Evolutionary conservation across 2,888 invertebrate genomes (phyloP).

Genomic region (Plagodis dolabraria): DNA sequence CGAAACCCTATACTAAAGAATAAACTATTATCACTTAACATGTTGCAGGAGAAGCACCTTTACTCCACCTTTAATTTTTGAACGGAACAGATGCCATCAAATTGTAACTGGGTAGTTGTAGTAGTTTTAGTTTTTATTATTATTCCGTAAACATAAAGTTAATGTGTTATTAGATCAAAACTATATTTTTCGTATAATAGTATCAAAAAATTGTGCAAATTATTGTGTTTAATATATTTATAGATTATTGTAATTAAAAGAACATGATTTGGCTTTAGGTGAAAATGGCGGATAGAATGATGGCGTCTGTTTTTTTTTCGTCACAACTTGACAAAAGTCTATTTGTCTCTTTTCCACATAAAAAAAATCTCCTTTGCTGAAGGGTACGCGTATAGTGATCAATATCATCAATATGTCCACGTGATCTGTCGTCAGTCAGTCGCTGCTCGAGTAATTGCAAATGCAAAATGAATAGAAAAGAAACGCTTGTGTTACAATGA

Average conservation of each 20-base stretch:
- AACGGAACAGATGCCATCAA: neutral
- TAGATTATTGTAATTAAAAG: constrained; percentile 15
- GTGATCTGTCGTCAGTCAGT: constrained; percentile 71
- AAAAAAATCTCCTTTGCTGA: constrained; percentile 39
- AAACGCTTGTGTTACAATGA: constrained; percentile 77
- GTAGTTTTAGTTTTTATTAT: neutral
- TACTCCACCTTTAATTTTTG: neutral
- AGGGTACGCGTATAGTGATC: constrained; percentile 53
- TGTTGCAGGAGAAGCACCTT: too few species aligned
- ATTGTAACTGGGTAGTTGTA: neutral
- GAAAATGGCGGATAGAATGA: constrained; percentile 79
- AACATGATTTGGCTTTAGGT: constrained; percentile 32
- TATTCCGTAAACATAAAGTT: too few species aligned
- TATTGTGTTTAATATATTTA: too few species aligned
- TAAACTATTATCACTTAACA: too few species aligned
- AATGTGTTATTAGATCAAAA: neutral
- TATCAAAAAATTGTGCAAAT: too few species aligned
- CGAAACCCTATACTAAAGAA: too few species aligned
- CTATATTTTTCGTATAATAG: neutral
- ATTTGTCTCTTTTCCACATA: constrained; percentile 61
- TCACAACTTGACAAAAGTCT: constrained; percentile 38
- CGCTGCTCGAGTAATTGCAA: constrained; percentile 69
- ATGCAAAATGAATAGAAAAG: constrained; percentile 77
- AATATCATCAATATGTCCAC: constrained; percentile 82
- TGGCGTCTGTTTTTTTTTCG: constrained; percentile 70